phyloP scores from a whole-genome alignment of 2,113 vertebrate species.

The Origma solitaria region DNA sequence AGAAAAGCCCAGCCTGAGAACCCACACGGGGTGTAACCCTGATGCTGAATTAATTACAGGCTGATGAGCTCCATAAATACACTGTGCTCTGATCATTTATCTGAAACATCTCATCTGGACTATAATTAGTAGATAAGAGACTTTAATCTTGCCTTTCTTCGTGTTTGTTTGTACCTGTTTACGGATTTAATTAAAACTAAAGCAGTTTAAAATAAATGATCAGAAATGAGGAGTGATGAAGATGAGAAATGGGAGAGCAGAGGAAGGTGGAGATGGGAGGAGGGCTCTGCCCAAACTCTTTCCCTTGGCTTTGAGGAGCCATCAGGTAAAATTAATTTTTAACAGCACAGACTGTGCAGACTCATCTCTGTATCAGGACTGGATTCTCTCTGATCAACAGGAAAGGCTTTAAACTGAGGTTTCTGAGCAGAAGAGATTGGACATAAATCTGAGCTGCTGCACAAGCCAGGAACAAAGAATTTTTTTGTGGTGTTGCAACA shows the following conservation, averaged over 20 bases:
- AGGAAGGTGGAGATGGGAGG: background rate
- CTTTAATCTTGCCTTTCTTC: background rate
- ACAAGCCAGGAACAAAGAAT: constrained; percentile 30
- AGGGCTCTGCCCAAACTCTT: background rate
- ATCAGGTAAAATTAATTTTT: background rate
- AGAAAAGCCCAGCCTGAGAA: background rate
- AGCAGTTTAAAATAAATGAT: background rate
- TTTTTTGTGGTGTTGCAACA: background rate
- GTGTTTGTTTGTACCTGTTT: background rate
- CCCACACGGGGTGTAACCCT: background rate
- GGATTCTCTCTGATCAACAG: background rate
- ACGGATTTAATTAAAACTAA: background rate
- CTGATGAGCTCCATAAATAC: background rate
- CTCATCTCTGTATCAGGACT: background rate
- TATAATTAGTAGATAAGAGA: background rate
- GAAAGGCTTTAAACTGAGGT: constrained; percentile 34
- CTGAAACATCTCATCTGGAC: background rate
- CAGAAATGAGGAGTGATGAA: background rate
- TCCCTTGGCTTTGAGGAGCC: background rate
- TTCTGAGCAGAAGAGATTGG: constrained; percentile 14
- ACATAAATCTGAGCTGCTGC: constrained; percentile 29
- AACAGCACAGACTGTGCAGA: background rate
- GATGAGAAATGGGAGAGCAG: background rate
- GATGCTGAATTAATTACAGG: background rate
- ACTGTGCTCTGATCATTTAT: background rate